Percentiles rank a stretch among this genome's conserved stretches.
Conservation (phyloP, 2,797 vertebrate species). For the Xiphorhynchus erythropygius region DNA sequence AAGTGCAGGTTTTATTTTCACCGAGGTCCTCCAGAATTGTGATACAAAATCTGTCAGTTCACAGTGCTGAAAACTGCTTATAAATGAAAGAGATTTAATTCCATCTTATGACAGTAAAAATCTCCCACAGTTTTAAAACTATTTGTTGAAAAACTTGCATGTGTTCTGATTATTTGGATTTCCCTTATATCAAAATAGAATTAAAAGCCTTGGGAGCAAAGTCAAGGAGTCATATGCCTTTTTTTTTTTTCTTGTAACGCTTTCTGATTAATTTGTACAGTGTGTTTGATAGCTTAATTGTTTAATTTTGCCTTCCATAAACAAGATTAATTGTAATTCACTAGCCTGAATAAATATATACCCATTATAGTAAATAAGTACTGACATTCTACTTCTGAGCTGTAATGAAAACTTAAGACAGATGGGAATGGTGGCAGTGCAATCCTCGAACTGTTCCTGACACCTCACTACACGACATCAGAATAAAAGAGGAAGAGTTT, state of each 20-base stretch:
- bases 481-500: background rate
- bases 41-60: background rate
- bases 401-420: background rate
- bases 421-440: background rate
- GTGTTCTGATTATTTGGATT: background rate
- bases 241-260: conserved; percentile 49
- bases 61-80: background rate
- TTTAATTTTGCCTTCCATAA: conserved; percentile 60
- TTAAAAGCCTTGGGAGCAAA: conserved; percentile 19
- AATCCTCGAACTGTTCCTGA: background rate
- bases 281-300: conserved; percentile 54
- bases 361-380: conserved; percentile 38
- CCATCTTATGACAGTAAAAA: background rate
- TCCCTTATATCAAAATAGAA: background rate
- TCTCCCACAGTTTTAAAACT: background rate
- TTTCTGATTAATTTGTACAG: conserved; percentile 22
- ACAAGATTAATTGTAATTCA: conserved; percentile 54
- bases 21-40: background rate
- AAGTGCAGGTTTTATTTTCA: background rate
- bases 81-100: background rate
- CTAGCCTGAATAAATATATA: conserved; percentile 58
- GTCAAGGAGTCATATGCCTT: conserved; percentile 17
- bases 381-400: background rate
- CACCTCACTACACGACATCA: background rate
- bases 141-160: background rate